A percentile compares a stretch with the other conserved stretches of the same genome.
Conservation (phyloP, 2,113 vertebrate genomes). For the Cynocephalus volans region DNA sequence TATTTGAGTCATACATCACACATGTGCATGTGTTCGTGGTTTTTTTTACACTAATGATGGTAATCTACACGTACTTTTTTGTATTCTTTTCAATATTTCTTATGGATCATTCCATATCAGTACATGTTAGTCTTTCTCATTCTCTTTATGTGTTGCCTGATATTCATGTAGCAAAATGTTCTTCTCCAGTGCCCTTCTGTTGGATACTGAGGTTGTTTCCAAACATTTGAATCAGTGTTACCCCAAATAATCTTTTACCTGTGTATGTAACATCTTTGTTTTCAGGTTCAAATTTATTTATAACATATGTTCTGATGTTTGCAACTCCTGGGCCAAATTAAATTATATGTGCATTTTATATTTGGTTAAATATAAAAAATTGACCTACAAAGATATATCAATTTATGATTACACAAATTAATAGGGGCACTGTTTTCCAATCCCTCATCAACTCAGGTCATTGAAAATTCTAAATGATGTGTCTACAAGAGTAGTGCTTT, state of each 20-base stretch:
- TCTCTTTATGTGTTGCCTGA: background rate
- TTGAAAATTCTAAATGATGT: background rate
- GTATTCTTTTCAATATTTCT: background rate
- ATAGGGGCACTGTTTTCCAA: background rate
- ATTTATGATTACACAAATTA: background rate
- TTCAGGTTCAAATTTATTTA: background rate
- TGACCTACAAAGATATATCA: background rate
- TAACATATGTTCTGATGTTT: background rate
- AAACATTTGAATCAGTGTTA: background rate
- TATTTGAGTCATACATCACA: background rate
- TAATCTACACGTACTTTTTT: accelerated
- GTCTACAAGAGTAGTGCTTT: background rate
- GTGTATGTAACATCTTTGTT: background rate
- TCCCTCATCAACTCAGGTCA: background rate
- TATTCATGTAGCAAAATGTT: background rate
- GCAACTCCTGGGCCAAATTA: too few relatives aligned
- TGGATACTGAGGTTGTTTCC: background rate
- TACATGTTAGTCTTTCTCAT: accelerated
- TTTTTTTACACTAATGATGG: background rate
- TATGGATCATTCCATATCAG: accelerated
- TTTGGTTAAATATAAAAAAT: background rate
- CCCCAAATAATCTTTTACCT: accelerated
- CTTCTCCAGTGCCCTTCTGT: accelerated
- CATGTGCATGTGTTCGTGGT: background rate
- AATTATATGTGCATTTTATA: background rate